Conservation (phyloP, 2,113 vertebrate genomes). For the Rhinichthys klamathensis region DNA sequence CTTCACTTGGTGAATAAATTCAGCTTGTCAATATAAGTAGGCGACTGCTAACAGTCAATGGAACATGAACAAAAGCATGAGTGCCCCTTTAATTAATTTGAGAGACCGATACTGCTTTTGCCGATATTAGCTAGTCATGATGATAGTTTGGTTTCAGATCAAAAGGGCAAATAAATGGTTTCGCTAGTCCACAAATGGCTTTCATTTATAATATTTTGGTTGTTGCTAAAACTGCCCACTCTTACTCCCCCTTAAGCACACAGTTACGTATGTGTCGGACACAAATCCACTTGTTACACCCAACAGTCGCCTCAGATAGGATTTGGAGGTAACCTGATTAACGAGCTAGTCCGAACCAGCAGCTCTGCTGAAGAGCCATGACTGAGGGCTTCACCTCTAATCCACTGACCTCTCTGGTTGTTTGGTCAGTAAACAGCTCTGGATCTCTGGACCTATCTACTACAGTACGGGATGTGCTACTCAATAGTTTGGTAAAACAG, state of each 20-base stretch:
- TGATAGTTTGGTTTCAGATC: background rate
- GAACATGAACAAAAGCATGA: background rate
- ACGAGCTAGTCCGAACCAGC: background rate
- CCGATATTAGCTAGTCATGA: background rate
- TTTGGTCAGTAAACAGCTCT: background rate
- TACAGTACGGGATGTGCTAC: too few relatives aligned
- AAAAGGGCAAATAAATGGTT: background rate
- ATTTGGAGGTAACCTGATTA: conserved; percentile 45
- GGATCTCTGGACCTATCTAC: too few relatives aligned
- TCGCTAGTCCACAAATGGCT: background rate
- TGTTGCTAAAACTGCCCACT: background rate
- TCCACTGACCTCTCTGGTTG: conserved; percentile 4
- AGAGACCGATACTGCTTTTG: background rate
- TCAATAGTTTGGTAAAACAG: conserved; percentile 33
- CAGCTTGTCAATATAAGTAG: background rate
- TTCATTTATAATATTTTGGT: too few relatives aligned
- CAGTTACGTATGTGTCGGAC: background rate
- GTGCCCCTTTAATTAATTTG: background rate
- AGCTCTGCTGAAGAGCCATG: background rate
- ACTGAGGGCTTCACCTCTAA: conserved; percentile 13
- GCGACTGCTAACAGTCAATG: background rate
- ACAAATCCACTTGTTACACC: conserved; percentile 22
- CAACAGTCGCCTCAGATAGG: conserved; percentile 27
- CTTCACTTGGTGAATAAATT: background rate
- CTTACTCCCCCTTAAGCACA: background rate